Base-by-base conservation (phyloP, 2,888 invertebrate species). In the Heliconius ethilla region DNA sequence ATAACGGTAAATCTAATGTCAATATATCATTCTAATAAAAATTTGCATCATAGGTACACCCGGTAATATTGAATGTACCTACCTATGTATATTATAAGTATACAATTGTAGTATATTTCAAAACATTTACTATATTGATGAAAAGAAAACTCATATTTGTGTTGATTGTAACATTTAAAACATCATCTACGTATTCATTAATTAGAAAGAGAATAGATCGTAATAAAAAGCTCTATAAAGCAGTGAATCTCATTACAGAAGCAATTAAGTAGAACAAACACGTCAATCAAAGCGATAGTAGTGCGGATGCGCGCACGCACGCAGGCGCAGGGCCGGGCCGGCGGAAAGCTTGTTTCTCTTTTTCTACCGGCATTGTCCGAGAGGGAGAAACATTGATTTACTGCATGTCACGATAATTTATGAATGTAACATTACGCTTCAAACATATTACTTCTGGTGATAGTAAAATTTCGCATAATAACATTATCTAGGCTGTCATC, bases 381-480 rank as follows among this genome's bases (percentile, higher is more conserved):
- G 79, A 80, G 79, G 75, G 66, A 62, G 75, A 22, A 45, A 75
- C 74, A 82, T 82, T 83, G 83, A 83, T 83, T 83, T 82, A 83
- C 82, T 80, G 82, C 83, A 76, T 80, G 82, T 82, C 82, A 81
- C 80, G 79, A 81, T 81, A 80, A 82, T 82, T 80, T 81, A 81
- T 82, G 82, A 78, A 82, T 78, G 79, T 75, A 80, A 78, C 79
- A 75, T 75, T 83, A 84, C 59, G 70, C 80, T 75, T 40, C 63
- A 63, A 62, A 73, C 55, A 75, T 77, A 77, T 75, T 33, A 66
- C 73, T 72, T 72, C 72, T 59, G 25, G 37, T 70, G 81, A 84
- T 84, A 84, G 85, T 84, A 87, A 88, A 89, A 89, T 89, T 89
- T 85, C 87, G 89, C 90, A 87, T 86, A 87, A 87, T 85, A 86